Percentiles rank a stretch among this genome's conserved stretches.
These are phyloP conservation scores for Germaria angustata DNA, from an alignment of 2,888 invertebrate species.

Conservation along the genomic window DNA sequence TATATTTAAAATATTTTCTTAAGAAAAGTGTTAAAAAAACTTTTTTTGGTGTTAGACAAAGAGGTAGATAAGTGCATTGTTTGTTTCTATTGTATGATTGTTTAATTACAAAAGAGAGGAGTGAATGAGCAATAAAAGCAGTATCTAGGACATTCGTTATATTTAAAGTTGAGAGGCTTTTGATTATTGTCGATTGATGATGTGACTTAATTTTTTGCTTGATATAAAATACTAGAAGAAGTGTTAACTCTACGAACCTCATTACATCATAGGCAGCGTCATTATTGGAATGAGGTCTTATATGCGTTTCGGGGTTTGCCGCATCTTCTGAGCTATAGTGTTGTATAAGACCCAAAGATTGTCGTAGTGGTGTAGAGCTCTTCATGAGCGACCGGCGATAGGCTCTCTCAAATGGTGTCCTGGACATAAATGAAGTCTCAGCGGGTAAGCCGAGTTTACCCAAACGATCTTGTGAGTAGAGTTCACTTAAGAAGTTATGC, in stretches of 20 bases:
- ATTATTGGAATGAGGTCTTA: slow-evolving; percentile 75
- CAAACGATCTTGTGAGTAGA: slow-evolving; percentile 71
- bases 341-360: slow-evolving; percentile 73
- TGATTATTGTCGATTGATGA: slow-evolving; percentile 48
- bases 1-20: too few relatives aligned
- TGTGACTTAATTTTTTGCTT: slow-evolving; percentile 20
- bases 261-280: slow-evolving; percentile 76
- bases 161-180: slow-evolving; percentile 26
- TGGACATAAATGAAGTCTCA: slow-evolving; percentile 76
- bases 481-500: slow-evolving; percentile 71
- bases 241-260: slow-evolving; percentile 75
- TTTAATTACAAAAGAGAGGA: neutral
- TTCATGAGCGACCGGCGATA: slow-evolving; percentile 77
- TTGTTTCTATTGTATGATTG: slow-evolving; percentile 3
- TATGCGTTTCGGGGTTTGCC: slow-evolving; percentile 47
- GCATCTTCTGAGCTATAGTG: slow-evolving; percentile 57
- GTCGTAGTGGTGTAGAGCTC: slow-evolving; percentile 76
- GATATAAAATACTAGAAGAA: slow-evolving; percentile 29
- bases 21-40: neutral
- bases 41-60: slow-evolving; percentile 36
- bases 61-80: slow-evolving; percentile 29
- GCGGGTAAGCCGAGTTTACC: slow-evolving; percentile 68
- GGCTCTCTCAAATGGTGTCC: slow-evolving; percentile 79
- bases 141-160: slow-evolving; percentile 26
- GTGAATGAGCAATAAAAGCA: slow-evolving; percentile 51